These are phyloP conservation scores for Papilio demoleus DNA, from an alignment of 2,888 invertebrate species.

Conservation along the genomic window DNA sequence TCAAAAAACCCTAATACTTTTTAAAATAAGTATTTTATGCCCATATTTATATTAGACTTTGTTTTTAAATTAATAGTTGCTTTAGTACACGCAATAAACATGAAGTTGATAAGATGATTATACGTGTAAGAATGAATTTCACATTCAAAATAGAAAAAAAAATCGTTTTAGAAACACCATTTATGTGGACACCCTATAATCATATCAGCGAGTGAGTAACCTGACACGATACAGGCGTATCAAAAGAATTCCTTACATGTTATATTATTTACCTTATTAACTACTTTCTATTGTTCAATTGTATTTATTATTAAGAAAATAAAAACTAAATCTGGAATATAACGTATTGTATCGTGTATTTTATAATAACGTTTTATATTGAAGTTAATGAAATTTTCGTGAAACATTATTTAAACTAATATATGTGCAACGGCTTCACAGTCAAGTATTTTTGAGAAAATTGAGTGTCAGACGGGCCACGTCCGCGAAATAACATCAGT, in stretches of 20 bases:
- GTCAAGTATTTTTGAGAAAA: no score
- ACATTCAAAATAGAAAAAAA: no score
- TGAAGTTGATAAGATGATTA: slow-evolving; percentile 1
- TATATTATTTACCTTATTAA: slow-evolving; percentile 19
- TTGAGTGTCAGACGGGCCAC: no score
- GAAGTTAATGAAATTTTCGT: no score
- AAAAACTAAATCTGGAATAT: not conserved
- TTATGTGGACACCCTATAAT: slow-evolving; percentile 28
- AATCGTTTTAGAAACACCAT: slow-evolving; percentile 21
- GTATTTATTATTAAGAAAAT: not conserved
- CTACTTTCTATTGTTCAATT: not conserved
- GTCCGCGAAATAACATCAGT: no score
- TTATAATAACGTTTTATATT: no score
- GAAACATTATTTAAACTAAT: no score
- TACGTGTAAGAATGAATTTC: not conserved
- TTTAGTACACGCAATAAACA: not conserved
- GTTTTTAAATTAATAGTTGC: not conserved
- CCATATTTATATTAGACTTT: not conserved
- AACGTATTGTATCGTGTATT: no score
- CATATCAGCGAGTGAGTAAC: slow-evolving; percentile 32
- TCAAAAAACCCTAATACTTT: no score
- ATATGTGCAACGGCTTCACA: no score
- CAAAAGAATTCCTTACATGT: slow-evolving; percentile 17
- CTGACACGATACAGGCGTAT: slow-evolving; percentile 33
- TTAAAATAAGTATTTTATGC: no score